Evolutionary conservation across 2,113 vertebrate species (phyloP).

Genomic region (Pangasianodon gigas): DNA sequence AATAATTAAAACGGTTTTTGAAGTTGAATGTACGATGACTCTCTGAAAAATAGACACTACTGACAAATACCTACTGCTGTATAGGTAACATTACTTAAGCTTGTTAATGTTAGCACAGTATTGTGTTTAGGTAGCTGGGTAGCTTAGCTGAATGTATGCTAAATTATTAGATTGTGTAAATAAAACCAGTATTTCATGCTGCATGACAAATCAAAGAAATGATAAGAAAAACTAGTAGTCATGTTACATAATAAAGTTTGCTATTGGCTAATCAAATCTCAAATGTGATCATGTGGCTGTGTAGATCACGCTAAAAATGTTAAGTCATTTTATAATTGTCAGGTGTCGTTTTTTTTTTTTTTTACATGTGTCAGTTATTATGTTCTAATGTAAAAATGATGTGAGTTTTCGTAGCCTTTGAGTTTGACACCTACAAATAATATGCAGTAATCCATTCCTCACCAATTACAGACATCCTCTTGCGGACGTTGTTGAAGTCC

Average conservation of each 20-base stretch:
- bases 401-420: not conserved
- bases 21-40: not conserved
- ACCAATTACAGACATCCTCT: conserved; percentile 97
- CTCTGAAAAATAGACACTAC: not conserved
- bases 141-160: not conserved
- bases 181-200: not conserved
- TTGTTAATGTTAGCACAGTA: not conserved
- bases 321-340: too few relatives aligned
- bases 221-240: not conserved
- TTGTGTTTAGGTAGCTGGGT: not conserved
- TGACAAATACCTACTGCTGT: too few relatives aligned
- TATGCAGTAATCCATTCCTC: conserved; percentile 1
- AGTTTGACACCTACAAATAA: not conserved
- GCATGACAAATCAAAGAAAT: not conserved
- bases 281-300: not conserved
- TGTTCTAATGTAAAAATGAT: not conserved
- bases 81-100: not conserved
- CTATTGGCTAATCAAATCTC: not conserved
- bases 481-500: conserved; percentile 92
- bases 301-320: not conserved
- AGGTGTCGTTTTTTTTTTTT: not conserved
- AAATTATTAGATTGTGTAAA: not conserved
- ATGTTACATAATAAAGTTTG: not conserved
- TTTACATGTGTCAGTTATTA: not conserved
- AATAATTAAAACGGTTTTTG: not conserved